phyloP scores from a whole-genome alignment of 1,140 invertebrate species.

The Microplitis demolitor region DNA sequence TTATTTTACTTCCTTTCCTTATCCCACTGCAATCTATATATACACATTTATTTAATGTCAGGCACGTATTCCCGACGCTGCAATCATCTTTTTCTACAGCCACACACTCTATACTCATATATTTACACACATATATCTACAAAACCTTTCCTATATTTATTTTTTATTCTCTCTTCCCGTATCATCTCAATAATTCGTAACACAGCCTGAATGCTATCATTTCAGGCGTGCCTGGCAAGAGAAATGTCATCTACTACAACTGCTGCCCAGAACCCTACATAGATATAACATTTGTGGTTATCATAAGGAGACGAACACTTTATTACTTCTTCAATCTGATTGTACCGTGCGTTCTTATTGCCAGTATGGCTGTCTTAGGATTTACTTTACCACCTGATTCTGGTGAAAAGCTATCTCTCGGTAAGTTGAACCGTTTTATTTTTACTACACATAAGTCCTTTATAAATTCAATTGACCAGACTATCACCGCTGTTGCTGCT shows the following conservation, averaged over 20 bases:
- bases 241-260: slow-evolving; percentile 80
- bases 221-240: slow-evolving; percentile 83
- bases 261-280: slow-evolving; percentile 94
- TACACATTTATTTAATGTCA: not conserved
- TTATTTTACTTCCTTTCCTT: not conserved
- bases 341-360: slow-evolving; percentile 97
- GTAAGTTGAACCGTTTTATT: slow-evolving; percentile 64
- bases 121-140: too few species aligned
- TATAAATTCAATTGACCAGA: not conserved
- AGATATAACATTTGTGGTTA: slow-evolving; percentile 96
- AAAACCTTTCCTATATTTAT: too few species aligned
- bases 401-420: slow-evolving; percentile 97
- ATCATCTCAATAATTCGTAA: slow-evolving; percentile 3
- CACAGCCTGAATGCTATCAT: slow-evolving; percentile 20
- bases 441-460: not conserved
- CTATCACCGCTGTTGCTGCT: too few species aligned
- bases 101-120: not conserved
- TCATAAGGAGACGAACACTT: slow-evolving; percentile 92
- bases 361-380: slow-evolving; percentile 95
- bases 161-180: too few species aligned
- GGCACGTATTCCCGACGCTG: not conserved
- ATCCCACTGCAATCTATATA: not conserved
- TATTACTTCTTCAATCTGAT: slow-evolving; percentile 99
- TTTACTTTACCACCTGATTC: slow-evolving; percentile 98
- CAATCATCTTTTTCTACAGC: not conserved